These are phyloP conservation scores for Harmothoe impar DNA, from an alignment of 2,888 invertebrate genomes.

Conservation along the genomic window DNA sequence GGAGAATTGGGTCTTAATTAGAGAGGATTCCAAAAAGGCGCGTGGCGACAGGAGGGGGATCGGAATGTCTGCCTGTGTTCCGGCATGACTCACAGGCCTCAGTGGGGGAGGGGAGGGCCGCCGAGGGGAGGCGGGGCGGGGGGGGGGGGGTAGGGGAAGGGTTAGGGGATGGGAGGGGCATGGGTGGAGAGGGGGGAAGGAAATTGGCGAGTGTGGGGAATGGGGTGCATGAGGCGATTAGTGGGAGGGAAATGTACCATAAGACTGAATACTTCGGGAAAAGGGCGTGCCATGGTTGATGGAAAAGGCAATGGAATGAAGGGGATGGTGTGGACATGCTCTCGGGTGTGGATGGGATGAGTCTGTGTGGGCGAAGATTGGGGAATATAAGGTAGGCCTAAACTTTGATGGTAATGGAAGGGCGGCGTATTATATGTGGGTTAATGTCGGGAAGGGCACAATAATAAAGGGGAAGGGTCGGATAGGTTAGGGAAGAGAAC, in stretches of 20 bases:
- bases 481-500: not conserved
- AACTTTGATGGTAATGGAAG: no score
- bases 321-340: no score
- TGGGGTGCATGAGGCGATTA: no score
- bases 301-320: not conserved
- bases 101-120: not conserved
- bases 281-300: not conserved
- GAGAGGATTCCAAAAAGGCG: not conserved
- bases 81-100: not conserved
- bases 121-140: not conserved
- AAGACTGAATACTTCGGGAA: not conserved
- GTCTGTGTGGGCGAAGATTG: no score
- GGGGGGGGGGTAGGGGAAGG: not conserved
- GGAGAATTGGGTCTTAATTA: no score
- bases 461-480: not conserved
- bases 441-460: no score
- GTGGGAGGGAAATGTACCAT: no score
- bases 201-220: no score
- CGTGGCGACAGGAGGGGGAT: not conserved
- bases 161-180: not conserved
- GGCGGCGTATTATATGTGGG: no score
- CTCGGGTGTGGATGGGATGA: no score
- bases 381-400: no score
- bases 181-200: not conserved
- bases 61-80: not conserved